phyloP scores from a whole-genome alignment of 2,113 vertebrate species.

The Chloropsis hardwickii region DNA sequence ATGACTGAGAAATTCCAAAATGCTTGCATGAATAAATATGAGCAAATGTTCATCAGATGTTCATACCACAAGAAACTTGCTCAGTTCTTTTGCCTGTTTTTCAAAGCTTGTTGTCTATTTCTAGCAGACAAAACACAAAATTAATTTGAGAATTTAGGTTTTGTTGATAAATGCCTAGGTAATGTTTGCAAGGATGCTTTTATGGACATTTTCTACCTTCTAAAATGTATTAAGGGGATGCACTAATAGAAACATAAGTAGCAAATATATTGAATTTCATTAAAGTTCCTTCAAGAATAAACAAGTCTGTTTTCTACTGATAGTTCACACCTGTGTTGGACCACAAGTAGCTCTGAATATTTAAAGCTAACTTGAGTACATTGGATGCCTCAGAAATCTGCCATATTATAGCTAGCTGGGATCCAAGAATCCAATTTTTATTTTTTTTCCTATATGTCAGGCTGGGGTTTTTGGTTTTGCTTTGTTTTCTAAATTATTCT shows the following conservation, averaged over 20 bases:
- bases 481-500: background rate
- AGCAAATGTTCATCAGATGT: slow-evolving; percentile 53
- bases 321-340: background rate
- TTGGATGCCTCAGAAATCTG: background rate
- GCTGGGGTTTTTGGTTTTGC: background rate
- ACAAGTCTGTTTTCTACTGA: background rate
- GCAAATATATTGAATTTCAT: background rate
- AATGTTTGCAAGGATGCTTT: background rate
- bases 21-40: slow-evolving; percentile 3
- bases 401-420: background rate
- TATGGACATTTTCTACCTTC: background rate
- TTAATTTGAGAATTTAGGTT: background rate
- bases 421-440: background rate
- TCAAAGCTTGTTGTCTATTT: background rate
- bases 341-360: background rate
- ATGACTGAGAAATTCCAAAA: slow-evolving; percentile 3
- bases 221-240: background rate
- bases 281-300: background rate
- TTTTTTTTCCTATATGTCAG: background rate
- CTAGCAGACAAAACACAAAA: background rate
- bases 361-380: background rate
- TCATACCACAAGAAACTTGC: background rate
- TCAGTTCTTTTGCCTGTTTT: background rate
- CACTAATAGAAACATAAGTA: background rate
- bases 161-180: background rate